Percentiles rank a stretch among this genome's conserved stretches.
Conservation (phyloP, 2,888 invertebrate species). For the Platynereis dumerilii region DNA sequence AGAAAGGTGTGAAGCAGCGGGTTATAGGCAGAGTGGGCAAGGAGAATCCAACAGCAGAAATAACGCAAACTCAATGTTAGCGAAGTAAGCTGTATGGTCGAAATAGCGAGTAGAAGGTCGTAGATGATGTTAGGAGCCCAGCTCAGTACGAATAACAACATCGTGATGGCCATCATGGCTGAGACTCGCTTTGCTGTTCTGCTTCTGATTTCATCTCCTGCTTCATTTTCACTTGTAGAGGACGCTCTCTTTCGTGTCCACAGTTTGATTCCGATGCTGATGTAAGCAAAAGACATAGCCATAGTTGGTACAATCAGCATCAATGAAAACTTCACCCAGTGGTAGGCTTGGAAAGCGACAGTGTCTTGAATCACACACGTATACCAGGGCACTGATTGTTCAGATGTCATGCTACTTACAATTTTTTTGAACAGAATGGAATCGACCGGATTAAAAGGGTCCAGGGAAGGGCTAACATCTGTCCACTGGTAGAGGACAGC, state of each 20-base stretch:
- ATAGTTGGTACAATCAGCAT: conserved; percentile 41
- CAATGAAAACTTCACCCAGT: conserved; percentile 17
- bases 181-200: conserved; percentile 44
- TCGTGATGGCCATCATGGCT: conserved; percentile 47
- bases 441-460: neutral
- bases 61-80: conserved; percentile 31
- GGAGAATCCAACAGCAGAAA: conserved; percentile 42
- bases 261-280: conserved; percentile 43
- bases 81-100: conserved; percentile 25
- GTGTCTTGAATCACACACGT: neutral
- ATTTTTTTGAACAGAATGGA: neutral
- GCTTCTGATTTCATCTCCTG: conserved; percentile 33
- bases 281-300: conserved; percentile 41
- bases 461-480: neutral
- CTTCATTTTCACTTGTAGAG: neutral
- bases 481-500: conserved; percentile 1
- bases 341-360: neutral
- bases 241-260: conserved; percentile 34
- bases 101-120: conserved; percentile 36
- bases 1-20: conserved; percentile 48
- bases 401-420: neutral
- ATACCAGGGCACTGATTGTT: neutral
- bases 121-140: conserved; percentile 45
- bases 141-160: conserved; percentile 43
- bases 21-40: conserved; percentile 46